These are phyloP conservation scores for Timema podura DNA, from an alignment of 2,888 invertebrate genomes.

Conservation along the genomic window DNA sequence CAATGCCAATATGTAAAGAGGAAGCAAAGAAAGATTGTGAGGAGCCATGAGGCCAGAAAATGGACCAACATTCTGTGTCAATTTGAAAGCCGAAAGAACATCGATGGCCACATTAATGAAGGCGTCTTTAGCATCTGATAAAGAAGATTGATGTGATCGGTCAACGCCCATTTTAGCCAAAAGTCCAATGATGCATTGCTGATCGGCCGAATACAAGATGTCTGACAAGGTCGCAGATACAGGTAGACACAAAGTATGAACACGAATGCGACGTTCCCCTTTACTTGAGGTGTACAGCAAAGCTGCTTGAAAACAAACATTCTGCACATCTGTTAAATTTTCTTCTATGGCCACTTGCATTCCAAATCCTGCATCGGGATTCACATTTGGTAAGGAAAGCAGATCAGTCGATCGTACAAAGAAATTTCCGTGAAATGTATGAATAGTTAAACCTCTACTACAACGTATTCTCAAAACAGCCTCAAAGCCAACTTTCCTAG, in stretches of 20 bases:
- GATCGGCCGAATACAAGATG: slow-evolving; percentile 85
- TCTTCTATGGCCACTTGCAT: slow-evolving; percentile 98
- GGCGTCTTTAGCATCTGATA: slow-evolving; percentile 93
- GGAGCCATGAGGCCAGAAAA: slow-evolving; percentile 70
- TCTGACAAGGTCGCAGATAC: slow-evolving; percentile 80
- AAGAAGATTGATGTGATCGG: slow-evolving; percentile 75
- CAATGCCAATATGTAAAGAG: slow-evolving; percentile 82
- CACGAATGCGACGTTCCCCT: slow-evolving; percentile 93
- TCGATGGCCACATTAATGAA: slow-evolving; percentile 94
- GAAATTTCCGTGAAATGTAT: slow-evolving; percentile 99
- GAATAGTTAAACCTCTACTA: slow-evolving; percentile 87
- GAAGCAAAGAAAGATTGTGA: slow-evolving; percentile 72
- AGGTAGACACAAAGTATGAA: slow-evolving; percentile 94
- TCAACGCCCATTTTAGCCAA: slow-evolving; percentile 98
- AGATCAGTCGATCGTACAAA: slow-evolving; percentile 97
- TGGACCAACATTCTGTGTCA: slow-evolving; percentile 53
- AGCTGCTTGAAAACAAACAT: slow-evolving; percentile 96
- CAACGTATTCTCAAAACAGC: slow-evolving; percentile 97
- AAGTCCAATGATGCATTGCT: slow-evolving; percentile 87
- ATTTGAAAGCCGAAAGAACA: slow-evolving; percentile 70
- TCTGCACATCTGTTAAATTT: slow-evolving; percentile 76
- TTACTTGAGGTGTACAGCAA: slow-evolving; percentile 93
- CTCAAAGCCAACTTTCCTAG: slow-evolving; percentile 97
- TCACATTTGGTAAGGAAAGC: slow-evolving; percentile 92
- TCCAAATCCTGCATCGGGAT: slow-evolving; percentile 96